These are phyloP conservation scores for Tragulus kanchil DNA, from an alignment of 2,113 vertebrate species.

Conservation along the genomic window DNA sequence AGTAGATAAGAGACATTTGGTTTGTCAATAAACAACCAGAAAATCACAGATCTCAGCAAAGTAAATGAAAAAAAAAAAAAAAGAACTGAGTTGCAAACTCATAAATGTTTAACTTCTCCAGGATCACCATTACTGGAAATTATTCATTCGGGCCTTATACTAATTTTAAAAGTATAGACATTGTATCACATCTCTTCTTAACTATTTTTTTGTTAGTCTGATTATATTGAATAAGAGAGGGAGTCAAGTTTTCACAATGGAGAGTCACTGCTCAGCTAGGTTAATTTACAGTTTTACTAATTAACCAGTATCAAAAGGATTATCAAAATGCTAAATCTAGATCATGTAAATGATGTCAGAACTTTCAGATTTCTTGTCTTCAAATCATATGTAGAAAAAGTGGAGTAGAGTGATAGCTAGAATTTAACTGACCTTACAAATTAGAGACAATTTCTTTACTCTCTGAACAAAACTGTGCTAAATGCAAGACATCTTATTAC, in stretches of 20 bases:
- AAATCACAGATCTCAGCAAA: conserved; percentile 72
- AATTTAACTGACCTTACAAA: not conserved
- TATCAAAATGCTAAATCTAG: conserved; percentile 23
- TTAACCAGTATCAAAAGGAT: not conserved
- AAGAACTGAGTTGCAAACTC: not conserved
- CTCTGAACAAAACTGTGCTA: not conserved
- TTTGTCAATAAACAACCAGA: conserved; percentile 77
- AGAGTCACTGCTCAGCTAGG: not conserved
- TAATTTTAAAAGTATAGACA: conserved; percentile 44
- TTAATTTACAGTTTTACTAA: not conserved
- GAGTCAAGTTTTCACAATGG: not conserved
- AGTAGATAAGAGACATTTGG: conserved; percentile 70
- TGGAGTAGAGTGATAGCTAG: no score
- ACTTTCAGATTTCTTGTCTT: not conserved
- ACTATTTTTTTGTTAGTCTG: not conserved
- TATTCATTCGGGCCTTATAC: conserved; percentile 4
- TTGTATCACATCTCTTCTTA: not conserved
- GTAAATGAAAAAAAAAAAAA: conserved; percentile 60
- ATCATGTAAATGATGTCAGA: not conserved
- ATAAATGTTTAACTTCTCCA: conserved; percentile 80
- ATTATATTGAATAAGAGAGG: conserved; percentile 1
- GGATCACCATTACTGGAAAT: conserved; percentile 54
- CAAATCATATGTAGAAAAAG: not conserved
- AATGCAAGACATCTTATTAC: not conserved
- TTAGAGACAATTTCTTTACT: not conserved